Conservation (phyloP, 2,888 invertebrate genomes). For the Callinectes sapidus region DNA sequence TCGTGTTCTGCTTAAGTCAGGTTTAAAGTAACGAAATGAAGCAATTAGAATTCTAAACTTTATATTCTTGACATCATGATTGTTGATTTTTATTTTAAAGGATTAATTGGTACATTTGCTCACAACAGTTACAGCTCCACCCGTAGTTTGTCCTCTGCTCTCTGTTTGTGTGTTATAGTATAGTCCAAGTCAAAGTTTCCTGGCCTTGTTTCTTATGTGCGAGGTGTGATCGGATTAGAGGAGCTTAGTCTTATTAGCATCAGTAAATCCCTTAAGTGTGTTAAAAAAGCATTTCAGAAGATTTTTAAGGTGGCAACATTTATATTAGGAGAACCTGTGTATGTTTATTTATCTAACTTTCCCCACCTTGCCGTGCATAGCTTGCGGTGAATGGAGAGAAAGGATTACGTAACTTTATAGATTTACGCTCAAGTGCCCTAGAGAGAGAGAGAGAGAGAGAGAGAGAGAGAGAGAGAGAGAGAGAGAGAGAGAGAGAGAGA, state of each 20-base stretch:
- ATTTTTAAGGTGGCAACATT: neutral
- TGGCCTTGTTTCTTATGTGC: neutral
- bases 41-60: neutral
- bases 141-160: neutral
- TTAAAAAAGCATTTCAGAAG: neutral
- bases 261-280: neutral
- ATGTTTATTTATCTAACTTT: neutral
- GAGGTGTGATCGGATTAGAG: neutral
- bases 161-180: neutral
- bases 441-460: conserved; percentile 23
- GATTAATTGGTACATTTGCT: neutral
- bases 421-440: neutral
- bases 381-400: neutral
- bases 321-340: neutral
- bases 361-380: neutral
- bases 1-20: neutral
- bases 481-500: neutral
- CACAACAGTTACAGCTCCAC: neutral
- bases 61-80: neutral
- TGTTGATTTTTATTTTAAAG: neutral
- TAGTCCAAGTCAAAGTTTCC: neutral
- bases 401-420: neutral
- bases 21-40: neutral
- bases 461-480: conserved; percentile 20
- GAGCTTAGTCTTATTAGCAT: neutral